Base-by-base conservation (phyloP, 64 coral and sea anemone species). In the Stylophora pistillata region DNA sequence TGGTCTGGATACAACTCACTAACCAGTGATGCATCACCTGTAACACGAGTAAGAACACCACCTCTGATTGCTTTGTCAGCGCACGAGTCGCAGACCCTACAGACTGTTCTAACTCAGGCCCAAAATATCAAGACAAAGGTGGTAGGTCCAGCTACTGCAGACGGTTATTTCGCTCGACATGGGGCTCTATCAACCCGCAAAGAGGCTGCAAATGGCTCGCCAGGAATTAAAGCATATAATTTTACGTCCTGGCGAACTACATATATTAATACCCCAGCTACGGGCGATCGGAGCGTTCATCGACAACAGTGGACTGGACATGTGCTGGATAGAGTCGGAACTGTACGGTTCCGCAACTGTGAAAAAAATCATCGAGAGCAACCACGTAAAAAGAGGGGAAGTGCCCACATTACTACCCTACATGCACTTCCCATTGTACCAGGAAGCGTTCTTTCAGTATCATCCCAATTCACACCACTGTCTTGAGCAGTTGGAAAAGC, bases 261-360 rank as follows among this genome's bases (percentile, higher is more conserved):
- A 75, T 34, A 58, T 89, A 10, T 58, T 89, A 28, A 58, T 86
- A 81, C 56, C 89, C 12, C 31, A 85, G 32, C 61, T 91, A 25
- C 18, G 72, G 6, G 85, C 89, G 12, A 91, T 85, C 5, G 70
- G 90, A 0, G 34, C 90, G 54, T 91, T 68, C 17, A 78, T 86
- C 29, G 82, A 86, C 28, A 20, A 60, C 74, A 78, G 73, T 53
- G 91, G 91, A 25, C 78, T 73, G 21, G 91, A 88, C 85, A 73
- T 88, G 76, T 88, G 85, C 61, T 93, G 91, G 91, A 64, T 76
- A 1, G 91, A 93, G 53, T 17, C 91, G 9, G 91, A 88, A 7
- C 13, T 93, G 1, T 93, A 93, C 58, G 76, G 77, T 2, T 54
- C 91, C 0, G 57, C 73, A 17, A 92, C 74, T 68, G 89, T 91